Conservation (phyloP, 2,888 invertebrate genomes). For the Plutella xylostella region DNA sequence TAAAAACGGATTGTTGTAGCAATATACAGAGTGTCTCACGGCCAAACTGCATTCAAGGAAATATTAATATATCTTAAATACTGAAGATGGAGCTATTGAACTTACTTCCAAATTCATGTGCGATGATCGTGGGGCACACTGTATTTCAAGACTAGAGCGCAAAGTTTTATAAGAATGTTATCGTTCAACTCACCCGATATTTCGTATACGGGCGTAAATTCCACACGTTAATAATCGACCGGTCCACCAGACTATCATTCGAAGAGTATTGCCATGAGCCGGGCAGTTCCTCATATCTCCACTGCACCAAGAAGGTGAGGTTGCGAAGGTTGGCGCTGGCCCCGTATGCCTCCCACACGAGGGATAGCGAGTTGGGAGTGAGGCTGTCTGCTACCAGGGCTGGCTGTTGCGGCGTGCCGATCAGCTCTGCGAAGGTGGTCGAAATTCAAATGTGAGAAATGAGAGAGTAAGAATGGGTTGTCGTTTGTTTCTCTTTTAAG, state of each 20-base stretch:
- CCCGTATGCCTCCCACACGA: conserved; percentile 85
- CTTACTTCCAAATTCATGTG: too few species aligned
- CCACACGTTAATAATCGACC: conserved; percentile 76
- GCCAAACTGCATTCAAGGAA: too few species aligned
- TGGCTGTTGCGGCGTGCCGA: conserved; percentile 79
- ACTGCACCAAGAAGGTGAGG: conserved; percentile 77
- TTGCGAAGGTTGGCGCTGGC: conserved; percentile 64
- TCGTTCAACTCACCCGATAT: conserved; percentile 87
- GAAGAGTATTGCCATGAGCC: conserved; percentile 87
- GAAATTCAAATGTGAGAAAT: too few species aligned
- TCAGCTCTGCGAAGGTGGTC: conserved; percentile 65
- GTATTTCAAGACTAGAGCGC: too few species aligned
- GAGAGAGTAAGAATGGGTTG: too few species aligned
- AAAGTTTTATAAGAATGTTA: too few species aligned
- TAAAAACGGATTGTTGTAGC: too few species aligned
- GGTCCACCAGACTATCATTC: conserved; percentile 76
- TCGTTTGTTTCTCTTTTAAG: too few species aligned
- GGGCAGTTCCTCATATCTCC: conserved; percentile 77
- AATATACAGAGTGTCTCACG: too few species aligned
- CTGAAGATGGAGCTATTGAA: too few species aligned
- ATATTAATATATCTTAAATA: too few species aligned
- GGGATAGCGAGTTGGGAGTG: conserved; percentile 81
- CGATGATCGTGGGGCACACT: too few species aligned
- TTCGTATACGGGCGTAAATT: conserved; percentile 89
- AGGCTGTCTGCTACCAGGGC: conserved; percentile 82